These are phyloP conservation scores for Ranitomeya variabilis DNA, from an alignment of 2,113 vertebrate genomes.

Conservation along the genomic window DNA sequence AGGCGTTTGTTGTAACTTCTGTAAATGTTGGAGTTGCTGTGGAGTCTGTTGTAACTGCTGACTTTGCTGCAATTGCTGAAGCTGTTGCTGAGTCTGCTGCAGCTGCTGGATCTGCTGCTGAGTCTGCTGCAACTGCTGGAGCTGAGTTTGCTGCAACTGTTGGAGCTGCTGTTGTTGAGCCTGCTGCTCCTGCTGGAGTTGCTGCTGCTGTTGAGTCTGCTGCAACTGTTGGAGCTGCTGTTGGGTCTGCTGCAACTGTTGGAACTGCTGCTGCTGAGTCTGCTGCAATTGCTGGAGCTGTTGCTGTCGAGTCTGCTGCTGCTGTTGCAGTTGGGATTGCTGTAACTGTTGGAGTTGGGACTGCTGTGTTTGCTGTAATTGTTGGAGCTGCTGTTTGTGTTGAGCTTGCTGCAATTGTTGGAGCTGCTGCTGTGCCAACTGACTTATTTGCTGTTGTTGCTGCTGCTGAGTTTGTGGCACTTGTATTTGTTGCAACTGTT, in stretches of 20 bases:
- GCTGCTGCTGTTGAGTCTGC: constrained; percentile 21
- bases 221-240: constrained; percentile 59
- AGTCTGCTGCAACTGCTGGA: constrained; percentile 1
- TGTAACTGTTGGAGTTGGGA: constrained; percentile 40
- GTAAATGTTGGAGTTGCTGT: constrained; percentile 57
- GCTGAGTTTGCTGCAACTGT: constrained; percentile 34
- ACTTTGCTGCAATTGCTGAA: background rate
- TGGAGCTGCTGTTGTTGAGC: background rate
- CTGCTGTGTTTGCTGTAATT: background rate
- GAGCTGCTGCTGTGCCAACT: constrained; percentile 9
- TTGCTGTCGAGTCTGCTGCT: constrained; percentile 10
- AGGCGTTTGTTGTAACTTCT: background rate
- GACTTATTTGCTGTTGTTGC: constrained; percentile 37
- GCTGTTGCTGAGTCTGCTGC: background rate
- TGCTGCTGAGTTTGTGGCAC: constrained; percentile 62
- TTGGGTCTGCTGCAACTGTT: constrained; percentile 65
- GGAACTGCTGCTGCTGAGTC: constrained; percentile 64
- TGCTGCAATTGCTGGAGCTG: constrained; percentile 27
- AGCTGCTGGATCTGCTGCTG: background rate
- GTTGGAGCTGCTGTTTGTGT: constrained; percentile 28
- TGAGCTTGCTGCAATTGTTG: constrained; percentile 37
- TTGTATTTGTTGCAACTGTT: constrained; percentile 46
- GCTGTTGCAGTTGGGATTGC: constrained; percentile 23
- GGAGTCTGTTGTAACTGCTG: constrained; percentile 1
- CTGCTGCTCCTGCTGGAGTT: background rate